phyloP scores from a whole-genome alignment of 2,797 vertebrate species.

The Mus minutoides region DNA sequence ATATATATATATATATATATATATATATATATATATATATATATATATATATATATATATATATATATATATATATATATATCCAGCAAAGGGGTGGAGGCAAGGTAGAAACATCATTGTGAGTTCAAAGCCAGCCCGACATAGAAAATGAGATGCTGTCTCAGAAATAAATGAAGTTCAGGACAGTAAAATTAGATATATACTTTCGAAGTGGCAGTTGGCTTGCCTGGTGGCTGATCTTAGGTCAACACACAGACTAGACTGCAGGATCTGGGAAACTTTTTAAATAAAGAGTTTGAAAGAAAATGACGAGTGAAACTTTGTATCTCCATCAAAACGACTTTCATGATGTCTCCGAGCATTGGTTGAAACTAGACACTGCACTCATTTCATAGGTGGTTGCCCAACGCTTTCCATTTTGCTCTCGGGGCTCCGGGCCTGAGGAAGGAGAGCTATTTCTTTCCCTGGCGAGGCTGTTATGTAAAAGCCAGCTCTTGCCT shows the following conservation, averaged over 20 bases:
- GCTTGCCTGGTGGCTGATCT: constrained; percentile 19
- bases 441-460: constrained; percentile 64
- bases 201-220: background rate
- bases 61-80: no score
- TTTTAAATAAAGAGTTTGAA: constrained; percentile 53
- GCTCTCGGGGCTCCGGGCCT: constrained; percentile 59
- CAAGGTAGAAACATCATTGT: background rate
- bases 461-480: constrained; percentile 66
- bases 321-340: constrained; percentile 66
- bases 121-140: background rate
- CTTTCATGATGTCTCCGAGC: constrained; percentile 71
- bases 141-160: background rate
- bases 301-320: constrained; percentile 66
- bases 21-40: no score
- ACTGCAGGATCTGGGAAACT: background rate
- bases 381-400: constrained; percentile 62
- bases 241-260: constrained; percentile 53
- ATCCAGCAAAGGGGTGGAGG: background rate
- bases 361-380: constrained; percentile 66
- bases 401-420: constrained; percentile 67
- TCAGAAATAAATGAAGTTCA: background rate
- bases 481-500: constrained; percentile 78
- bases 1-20: no score
- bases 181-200: constrained; percentile 23
- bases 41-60: no score